Percentiles rank a stretch among this genome's conserved stretches.
Evolutionary conservation across 2,797 vertebrate species (phyloP).

Genomic region (Phoebastria nigripes): DNA sequence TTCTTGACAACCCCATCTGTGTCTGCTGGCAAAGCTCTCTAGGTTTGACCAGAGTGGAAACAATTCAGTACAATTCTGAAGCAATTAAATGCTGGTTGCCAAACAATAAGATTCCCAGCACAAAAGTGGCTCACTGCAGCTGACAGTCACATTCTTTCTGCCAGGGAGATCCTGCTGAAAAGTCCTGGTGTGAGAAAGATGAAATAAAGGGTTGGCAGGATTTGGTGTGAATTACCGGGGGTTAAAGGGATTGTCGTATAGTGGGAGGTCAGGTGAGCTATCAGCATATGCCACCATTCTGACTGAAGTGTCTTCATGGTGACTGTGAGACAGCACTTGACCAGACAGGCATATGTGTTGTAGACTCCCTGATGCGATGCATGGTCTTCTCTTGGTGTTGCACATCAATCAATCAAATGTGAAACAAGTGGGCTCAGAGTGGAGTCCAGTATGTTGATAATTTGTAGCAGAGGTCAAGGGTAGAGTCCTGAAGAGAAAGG

Average conservation of each 20-base stretch:
- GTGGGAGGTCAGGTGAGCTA: background rate
- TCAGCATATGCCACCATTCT: background rate
- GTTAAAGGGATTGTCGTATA: background rate
- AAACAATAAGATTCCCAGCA: slow-evolving; percentile 30
- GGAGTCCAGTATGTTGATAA: background rate
- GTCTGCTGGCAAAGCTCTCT: background rate
- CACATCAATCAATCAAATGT: background rate
- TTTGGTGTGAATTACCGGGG: background rate
- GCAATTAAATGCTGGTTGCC: slow-evolving; percentile 22
- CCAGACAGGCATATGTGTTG: background rate
- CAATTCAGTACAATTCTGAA: slow-evolving; percentile 37
- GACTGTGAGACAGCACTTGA: background rate
- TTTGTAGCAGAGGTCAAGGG: background rate
- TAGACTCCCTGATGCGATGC: background rate
- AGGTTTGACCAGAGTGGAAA: slow-evolving; percentile 54
- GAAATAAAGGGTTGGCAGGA: background rate
- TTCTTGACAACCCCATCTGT: slow-evolving; percentile 56
- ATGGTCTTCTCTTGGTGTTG: background rate
- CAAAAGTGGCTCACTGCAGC: background rate
- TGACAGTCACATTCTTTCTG: background rate
- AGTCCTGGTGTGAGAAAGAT: background rate
- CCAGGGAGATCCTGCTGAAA: background rate
- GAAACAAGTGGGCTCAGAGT: background rate
- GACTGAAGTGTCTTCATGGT: background rate
- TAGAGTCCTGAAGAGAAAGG: background rate